These are phyloP conservation scores for Gasterosteus aculeatus DNA, from an alignment of 2,113 vertebrate genomes.

Conservation along the genomic window DNA sequence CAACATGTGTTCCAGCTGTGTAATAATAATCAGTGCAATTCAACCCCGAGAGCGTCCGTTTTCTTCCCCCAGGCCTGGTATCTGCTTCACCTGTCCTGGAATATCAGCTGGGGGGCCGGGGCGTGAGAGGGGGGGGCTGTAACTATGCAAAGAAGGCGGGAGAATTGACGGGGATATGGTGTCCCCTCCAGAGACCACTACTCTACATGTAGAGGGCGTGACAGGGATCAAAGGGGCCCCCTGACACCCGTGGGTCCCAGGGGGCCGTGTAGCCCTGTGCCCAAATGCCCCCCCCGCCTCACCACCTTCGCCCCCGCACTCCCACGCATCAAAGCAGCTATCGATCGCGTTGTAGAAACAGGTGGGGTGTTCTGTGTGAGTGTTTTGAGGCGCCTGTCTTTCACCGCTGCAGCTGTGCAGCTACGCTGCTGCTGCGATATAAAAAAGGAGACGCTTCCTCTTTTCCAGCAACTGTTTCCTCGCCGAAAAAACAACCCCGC, in stretches of 20 bases:
- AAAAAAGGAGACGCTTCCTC: conserved; percentile 63
- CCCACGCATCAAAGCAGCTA: conserved; percentile 76
- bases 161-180: conserved; percentile 6
- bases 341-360: conserved; percentile 76
- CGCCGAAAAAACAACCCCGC: conserved; percentile 20
- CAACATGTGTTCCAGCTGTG: conserved; percentile 27
- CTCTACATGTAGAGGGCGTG: conserved; percentile 61
- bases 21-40: conserved; percentile 28
- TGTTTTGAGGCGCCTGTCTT: conserved; percentile 31
- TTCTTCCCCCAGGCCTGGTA: conserved; percentile 29
- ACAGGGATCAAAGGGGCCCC: conserved; percentile 83
- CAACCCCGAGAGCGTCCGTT: conserved; percentile 34
- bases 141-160: conserved; percentile 14
- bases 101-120: conserved; percentile 60
- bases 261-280: conserved; percentile 51
- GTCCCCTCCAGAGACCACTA: conserved; percentile 41
- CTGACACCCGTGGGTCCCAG: conserved; percentile 59
- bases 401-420: conserved; percentile 66
- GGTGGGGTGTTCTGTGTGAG: conserved; percentile 56
- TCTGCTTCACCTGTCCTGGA: conserved; percentile 66
- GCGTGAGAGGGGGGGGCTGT: not conserved
- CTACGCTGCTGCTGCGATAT: conserved; percentile 46
- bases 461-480: conserved; percentile 64
- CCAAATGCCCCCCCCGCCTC: conserved; percentile 46
- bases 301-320: conserved; percentile 38